Base-by-base conservation (phyloP, 2,888 invertebrate species). In the Drosophila prolongata region DNA sequence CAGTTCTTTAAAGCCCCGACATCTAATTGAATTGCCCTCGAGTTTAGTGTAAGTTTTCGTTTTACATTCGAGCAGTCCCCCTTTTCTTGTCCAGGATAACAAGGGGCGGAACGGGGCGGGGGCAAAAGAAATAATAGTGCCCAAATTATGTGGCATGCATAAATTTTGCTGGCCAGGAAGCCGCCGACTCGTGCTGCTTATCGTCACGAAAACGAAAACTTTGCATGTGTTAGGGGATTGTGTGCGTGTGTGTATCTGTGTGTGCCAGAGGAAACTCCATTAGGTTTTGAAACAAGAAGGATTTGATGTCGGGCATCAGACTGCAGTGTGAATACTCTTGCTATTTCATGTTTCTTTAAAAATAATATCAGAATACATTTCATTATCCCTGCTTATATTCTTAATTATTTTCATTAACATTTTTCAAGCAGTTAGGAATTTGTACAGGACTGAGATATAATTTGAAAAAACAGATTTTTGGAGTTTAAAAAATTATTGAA, bases 111-210 rank as follows among this genome's bases (percentile, higher is more conserved):
- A 4, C 3, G 14, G 9, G 49, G 40, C n/a, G 47, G 8, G 6
- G 65, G 46, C 6, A 24, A 56, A 53, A 53, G 40, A 49, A 57
- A 57, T 87, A 80, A 88, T 80, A 82, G 87, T 83, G 80, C 70
- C 86, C 84, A 86, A 82, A 82, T 82, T 82, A 82, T 82, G 88
- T 82, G 78, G 87, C 88, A 77, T 80, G 88, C 82, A 82, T 82
- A 82, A 88, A 82, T 82, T 82, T 86, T 77, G 65, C 70, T 62
- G 76, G 79, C 84, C 87, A 81, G 87, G 80, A 81, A 87, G 73
- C 82, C 87, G 73, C 67, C 79, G 85, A 78, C 73, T 81, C 87
- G 73, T 81, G 71, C 88, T 80, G 80, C 88, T 82, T 82, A 82
- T 82, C 82, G 78, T 68, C 78, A 85, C 77, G 86, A 75, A 82